A percentile compares a stretch with the other conserved stretches of the same genome.
Evolutionary conservation across 2,113 vertebrate species (phyloP).

Genomic region (Eolophus roseicapilla): DNA sequence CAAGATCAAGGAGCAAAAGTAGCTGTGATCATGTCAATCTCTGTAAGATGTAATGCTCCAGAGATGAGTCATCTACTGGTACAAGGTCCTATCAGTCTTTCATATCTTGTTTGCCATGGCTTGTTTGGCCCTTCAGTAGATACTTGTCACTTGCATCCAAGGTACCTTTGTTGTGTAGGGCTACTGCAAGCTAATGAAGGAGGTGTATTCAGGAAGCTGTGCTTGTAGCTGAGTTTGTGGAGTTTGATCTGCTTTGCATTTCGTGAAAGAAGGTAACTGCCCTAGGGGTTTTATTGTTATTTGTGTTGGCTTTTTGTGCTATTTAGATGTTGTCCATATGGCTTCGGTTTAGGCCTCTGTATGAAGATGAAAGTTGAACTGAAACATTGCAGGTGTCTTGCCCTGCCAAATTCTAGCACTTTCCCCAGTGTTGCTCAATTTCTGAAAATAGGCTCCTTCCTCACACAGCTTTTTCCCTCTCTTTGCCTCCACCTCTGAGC

Average conservation of each 20-base stretch:
- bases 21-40: not conserved
- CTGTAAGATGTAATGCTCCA: not conserved
- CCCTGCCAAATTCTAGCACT: not conserved
- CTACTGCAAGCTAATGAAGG: not conserved
- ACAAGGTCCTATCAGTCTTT: not conserved
- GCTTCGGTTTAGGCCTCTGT: not conserved
- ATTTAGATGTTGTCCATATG: not conserved
- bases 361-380: not conserved
- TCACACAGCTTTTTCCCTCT: not conserved
- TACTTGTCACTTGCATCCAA: not conserved
- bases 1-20: not conserved
- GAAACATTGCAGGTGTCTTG: not conserved
- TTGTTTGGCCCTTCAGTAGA: not conserved
- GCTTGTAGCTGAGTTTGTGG: not conserved
- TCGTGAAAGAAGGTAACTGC: not conserved
- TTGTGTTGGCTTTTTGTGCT: not conserved
- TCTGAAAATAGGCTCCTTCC: not conserved
- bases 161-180: not conserved
- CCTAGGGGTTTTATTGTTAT: not conserved
- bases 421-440: not conserved
- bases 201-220: not conserved
- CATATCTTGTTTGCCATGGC: not conserved
- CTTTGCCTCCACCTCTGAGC: not conserved
- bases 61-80: not conserved
- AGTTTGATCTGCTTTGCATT: not conserved